These are phyloP conservation scores for Pseudorectes ferrugineus DNA, from an alignment of 2,113 vertebrate genomes.

Conservation along the genomic window DNA sequence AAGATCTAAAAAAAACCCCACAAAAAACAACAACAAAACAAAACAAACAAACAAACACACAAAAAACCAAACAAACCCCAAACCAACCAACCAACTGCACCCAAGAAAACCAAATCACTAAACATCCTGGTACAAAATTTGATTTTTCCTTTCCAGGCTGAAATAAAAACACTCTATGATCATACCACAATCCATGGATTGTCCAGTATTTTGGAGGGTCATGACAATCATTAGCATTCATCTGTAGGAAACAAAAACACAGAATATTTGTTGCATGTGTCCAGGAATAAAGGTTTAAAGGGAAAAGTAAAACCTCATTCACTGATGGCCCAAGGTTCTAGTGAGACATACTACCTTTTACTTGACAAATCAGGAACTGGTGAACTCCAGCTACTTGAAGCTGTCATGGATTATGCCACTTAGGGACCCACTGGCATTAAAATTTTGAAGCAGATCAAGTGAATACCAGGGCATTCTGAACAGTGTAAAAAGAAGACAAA, in stretches of 20 bases:
- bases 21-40: background rate
- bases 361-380: background rate
- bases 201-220: conserved; percentile 75
- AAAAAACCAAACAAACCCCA: background rate
- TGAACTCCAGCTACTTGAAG: background rate
- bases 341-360: background rate
- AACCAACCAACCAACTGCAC: background rate
- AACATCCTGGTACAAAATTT: background rate
- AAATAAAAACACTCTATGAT: background rate
- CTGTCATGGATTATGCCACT: background rate
- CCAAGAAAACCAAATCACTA: background rate
- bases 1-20: background rate
- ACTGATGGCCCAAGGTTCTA: background rate
- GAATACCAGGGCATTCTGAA: background rate
- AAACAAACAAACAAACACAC: background rate
- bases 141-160: background rate
- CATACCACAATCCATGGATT: conserved; percentile 77
- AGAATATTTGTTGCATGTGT: background rate
- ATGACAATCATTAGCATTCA: conserved; percentile 47
- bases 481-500: background rate
- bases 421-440: background rate
- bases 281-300: background rate
- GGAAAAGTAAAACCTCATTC: background rate
- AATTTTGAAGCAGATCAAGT: background rate
- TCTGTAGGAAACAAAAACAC: conserved; percentile 38